Percentiles rank a stretch among this genome's conserved stretches.
phyloP scores from a whole-genome alignment of 2,888 invertebrate species.

The Apamea crenata region DNA sequence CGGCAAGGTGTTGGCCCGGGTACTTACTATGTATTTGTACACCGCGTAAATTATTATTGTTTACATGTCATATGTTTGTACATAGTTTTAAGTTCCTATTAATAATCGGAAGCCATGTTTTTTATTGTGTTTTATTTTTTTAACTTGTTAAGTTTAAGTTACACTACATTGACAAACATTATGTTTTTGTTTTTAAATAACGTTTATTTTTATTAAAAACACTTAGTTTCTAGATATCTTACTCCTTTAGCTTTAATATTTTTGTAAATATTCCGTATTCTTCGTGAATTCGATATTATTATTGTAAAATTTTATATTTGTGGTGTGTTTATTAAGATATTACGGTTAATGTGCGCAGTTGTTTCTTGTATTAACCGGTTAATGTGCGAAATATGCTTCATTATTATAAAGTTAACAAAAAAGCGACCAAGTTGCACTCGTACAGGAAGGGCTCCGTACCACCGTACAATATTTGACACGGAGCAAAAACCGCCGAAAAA shows the following conservation, averaged over 20 bases:
- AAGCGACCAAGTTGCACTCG: too few species aligned
- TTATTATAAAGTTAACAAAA: background rate
- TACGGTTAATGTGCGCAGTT: constrained; percentile 40
- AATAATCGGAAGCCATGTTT: constrained; percentile 69
- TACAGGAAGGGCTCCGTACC: background rate
- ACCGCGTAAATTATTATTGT: constrained; percentile 17
- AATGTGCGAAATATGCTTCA: constrained; percentile 3
- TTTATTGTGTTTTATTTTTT: constrained; percentile 56
- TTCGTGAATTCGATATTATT: constrained; percentile 45
- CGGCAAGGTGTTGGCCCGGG: background rate
- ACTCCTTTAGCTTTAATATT: constrained; percentile 63
- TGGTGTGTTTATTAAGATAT: constrained; percentile 54
- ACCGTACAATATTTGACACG: background rate
- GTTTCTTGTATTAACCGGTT: constrained; percentile 31
- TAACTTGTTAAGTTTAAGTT: constrained; percentile 70
- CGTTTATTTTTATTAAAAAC: constrained; percentile 46
- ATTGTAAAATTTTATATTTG: constrained; percentile 53
- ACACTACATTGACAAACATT: constrained; percentile 46
- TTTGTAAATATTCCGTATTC: constrained; percentile 62
- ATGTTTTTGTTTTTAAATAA: constrained; percentile 61
- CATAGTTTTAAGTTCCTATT: constrained; percentile 73
- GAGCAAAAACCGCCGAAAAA: background rate
- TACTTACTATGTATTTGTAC: background rate
- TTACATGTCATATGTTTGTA: constrained; percentile 43
- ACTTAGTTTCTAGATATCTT: constrained; percentile 48